Percentiles rank a stretch among this genome's conserved stretches.
phyloP scores from a whole-genome alignment of 2,888 invertebrate genomes.

The Pheosia tremula region DNA sequence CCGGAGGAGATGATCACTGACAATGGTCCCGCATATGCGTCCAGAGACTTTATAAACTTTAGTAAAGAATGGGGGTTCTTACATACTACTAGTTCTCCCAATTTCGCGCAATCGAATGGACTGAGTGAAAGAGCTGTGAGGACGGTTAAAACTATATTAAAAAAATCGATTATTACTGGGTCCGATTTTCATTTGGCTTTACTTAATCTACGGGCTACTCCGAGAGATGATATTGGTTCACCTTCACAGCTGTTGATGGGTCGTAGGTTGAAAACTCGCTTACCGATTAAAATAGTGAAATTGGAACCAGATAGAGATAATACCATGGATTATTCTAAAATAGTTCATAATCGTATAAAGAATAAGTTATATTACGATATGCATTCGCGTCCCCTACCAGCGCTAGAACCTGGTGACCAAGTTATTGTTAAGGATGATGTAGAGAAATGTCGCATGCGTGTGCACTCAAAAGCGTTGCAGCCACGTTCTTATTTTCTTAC shows the following conservation, averaged over 20 bases:
- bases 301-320: not conserved
- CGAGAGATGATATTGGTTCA: not conserved
- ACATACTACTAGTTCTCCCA: not conserved
- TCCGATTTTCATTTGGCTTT: not conserved
- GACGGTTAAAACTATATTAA: not conserved
- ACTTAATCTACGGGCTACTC: not conserved
- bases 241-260: not conserved
- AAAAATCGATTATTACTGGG: not conserved
- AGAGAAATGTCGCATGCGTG: too few species aligned
- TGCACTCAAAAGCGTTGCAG: not conserved
- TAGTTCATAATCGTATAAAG: not conserved
- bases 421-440: not conserved
- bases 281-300: not conserved
- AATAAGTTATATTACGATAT: not conserved
- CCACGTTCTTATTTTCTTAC: not conserved
- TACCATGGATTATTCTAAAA: not conserved
- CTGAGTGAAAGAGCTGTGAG: not conserved
- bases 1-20: slow-evolving; percentile 19
- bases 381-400: not conserved
- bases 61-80: not conserved
- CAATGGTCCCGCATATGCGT: slow-evolving; percentile 15
- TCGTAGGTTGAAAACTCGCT: not conserved
- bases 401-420: not conserved
- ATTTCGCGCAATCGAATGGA: not conserved
- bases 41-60: not conserved